Evolutionary conservation across 2,888 invertebrate genomes (phyloP), one percentile per base, ranked within the genome.

Genomic region (Dioctria rufipes): DNA sequence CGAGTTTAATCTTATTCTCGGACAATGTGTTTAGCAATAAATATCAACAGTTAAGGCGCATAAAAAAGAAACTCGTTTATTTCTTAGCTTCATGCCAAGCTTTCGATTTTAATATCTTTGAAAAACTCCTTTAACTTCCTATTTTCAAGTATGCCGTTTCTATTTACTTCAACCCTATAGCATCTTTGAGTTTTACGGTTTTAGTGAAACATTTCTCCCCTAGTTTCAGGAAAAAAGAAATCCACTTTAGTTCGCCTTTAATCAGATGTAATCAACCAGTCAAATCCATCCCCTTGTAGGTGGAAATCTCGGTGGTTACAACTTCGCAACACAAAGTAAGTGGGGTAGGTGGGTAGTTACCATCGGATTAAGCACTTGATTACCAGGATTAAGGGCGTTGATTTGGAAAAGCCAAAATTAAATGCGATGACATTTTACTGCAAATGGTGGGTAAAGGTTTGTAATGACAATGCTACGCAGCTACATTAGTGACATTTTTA

Each of bases 361-460:
- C 82, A 83, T 82, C 82, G 84, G 83, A 84, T 84, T 84, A 84
- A 83, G 83, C 78, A 84, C 83, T 84, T 83, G 84, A 84, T 84
- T 84, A 83, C 83, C 81, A 82, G 83, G 84, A 84, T 84, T 84
- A 84, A 75, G 83, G 83, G 84, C 83, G 84, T 83, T 84, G 84
- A 84, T 83, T 83, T 83, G 84, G 83, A 84, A 83, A 83, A 82
- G 82, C 82, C 81, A 82, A 82, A 83, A 83, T 75, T 60, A 60
- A 60, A 60, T 13, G 60, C 46, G 8, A 8, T 5, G 8, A 46
- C 1, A 46, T 46, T 46, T 46, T 46, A 2, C 25, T 25, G 25
- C 25, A 25, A 25, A 25, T 25, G 25, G 25, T 25, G 25, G 25
- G 25, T 25, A 25, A 25, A 25, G 25, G 25, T 25, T 25, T 25